Evolutionary conservation across 1,140 invertebrate genomes (phyloP), one percentile per base, ranked within the genome.

Genomic region (Diorhabda sublineata): DNA sequence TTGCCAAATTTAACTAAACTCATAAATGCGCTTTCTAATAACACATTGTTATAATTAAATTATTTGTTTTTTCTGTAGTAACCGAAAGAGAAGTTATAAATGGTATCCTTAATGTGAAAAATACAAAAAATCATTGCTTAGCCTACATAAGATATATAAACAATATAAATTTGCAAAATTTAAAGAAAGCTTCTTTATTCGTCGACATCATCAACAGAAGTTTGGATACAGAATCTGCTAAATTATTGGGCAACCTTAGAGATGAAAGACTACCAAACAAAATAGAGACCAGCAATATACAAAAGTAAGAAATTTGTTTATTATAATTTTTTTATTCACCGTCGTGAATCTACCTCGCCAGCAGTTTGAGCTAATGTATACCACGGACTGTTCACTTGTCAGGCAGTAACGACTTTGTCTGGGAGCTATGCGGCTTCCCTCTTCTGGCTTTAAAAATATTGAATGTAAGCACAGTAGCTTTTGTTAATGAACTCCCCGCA

Each of bases 81-180:
- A 99, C 97, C 0, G 97, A 99, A 84, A 83, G 97, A 63, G 97
- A 99, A 85, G 95, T 98, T 0, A 98, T 98, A 68, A 96, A 97
- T 75, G 97, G 97, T 0, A 87, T 98, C 52, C 80, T 99, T 7
- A 95, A 93, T 74, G 96, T 98, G 0, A 93, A 94, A 76, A 96
- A 98, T 75, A 97, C 95, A 0, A 96, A 95, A 80, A 97, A 98
- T 76, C 96, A 98, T 82, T 97, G 95, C 75, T 83, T 98, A n/a
- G 95, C 95, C 0, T 98, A 98, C 79, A 89, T 98, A 3, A 85
- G 97, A 60, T 95, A 97, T 80, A 98, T 99, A 77, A 96, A 97
- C 81, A 98, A 98, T 78, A 98, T 99, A 44, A 98, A 98, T 82
- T 84, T 98, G 43, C 95, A 97, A 81, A 96, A 98, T 80, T 82